These are phyloP conservation scores for Heloderma charlesbogerti DNA, from an alignment of 2,113 vertebrate species.

Conservation along the genomic window DNA sequence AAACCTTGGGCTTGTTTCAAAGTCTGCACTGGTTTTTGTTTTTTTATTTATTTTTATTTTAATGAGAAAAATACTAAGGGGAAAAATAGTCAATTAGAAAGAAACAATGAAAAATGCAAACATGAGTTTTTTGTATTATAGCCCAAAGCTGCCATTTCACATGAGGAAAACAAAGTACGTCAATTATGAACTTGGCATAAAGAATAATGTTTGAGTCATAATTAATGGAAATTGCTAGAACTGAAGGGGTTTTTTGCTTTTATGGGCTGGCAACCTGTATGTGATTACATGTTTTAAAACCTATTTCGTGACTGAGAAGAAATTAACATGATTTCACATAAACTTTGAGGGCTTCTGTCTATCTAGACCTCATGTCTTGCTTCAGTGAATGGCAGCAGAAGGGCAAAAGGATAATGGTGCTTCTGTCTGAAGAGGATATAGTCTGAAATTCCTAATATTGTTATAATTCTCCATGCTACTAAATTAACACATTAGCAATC, in stretches of 20 bases:
- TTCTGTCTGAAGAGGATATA: conserved; percentile 37
- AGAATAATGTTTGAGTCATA: conserved; percentile 63
- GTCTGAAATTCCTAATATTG: conserved; percentile 54
- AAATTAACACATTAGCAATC: conserved; percentile 51
- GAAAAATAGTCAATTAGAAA: conserved; percentile 64
- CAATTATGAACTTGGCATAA: conserved; percentile 68
- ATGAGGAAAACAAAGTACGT: conserved; percentile 63
- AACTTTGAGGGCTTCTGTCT: conserved; percentile 21
- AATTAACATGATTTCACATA: conserved; percentile 50
- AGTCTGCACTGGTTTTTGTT: background rate
- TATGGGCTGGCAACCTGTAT: conserved; percentile 58
- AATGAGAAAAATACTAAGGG: conserved; percentile 44
- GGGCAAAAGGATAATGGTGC: background rate
- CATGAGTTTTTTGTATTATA: conserved; percentile 43
- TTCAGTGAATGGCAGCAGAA: conserved; percentile 50
- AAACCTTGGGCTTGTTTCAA: background rate
- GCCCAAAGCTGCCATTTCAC: conserved; percentile 63
- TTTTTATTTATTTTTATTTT: conserved; percentile 22
- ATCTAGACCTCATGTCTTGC: conserved; percentile 28
- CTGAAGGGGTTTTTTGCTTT: conserved; percentile 58
- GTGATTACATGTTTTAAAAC: conserved; percentile 53
- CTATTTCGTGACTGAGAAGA: conserved; percentile 53
- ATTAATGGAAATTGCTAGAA: conserved; percentile 60
- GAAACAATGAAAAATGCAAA: conserved; percentile 59
- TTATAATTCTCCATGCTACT: conserved; percentile 51